Conservation (phyloP, 2,797 vertebrate species). For the Microchirus variegatus region DNA sequence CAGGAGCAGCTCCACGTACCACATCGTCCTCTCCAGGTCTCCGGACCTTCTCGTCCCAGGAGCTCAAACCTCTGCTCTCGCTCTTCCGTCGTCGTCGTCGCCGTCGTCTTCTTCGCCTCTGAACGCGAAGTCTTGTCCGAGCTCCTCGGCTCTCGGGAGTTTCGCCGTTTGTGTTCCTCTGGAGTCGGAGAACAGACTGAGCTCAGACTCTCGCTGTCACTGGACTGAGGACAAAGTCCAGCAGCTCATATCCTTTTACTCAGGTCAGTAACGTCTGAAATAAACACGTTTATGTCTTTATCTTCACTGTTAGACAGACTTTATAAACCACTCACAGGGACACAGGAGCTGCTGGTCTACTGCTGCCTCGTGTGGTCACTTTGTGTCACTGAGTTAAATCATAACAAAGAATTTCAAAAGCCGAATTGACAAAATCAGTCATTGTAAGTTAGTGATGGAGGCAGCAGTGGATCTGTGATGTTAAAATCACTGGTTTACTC, state of each 20-base stretch:
- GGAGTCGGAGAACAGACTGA: constrained; percentile 20
- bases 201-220: constrained; percentile 42
- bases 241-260: constrained; percentile 68
- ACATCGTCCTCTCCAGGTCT: neutral
- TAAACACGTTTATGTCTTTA: too few relatives aligned
- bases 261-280: constrained; percentile 45
- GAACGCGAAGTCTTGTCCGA: constrained; percentile 16
- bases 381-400: too few relatives aligned
- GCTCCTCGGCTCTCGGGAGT: neutral
- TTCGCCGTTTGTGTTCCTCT: neutral
- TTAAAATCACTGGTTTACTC: too few relatives aligned
- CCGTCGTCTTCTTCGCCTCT: constrained; percentile 2
- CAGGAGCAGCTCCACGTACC: neutral
- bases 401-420: too few relatives aligned
- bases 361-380: too few relatives aligned
- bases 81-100: constrained; percentile 12
- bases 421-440: too few relatives aligned
- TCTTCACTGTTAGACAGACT: too few relatives aligned
- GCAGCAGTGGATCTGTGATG: too few relatives aligned
- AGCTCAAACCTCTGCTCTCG: neutral
- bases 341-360: too few relatives aligned
- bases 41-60: constrained; percentile 10
- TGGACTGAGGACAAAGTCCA: constrained; percentile 69
- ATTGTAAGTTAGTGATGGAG: too few relatives aligned
- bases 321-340: too few relatives aligned